These are phyloP conservation scores for Ormyrus pomaceus DNA, from an alignment of 2,888 invertebrate species.

Conservation along the genomic window DNA sequence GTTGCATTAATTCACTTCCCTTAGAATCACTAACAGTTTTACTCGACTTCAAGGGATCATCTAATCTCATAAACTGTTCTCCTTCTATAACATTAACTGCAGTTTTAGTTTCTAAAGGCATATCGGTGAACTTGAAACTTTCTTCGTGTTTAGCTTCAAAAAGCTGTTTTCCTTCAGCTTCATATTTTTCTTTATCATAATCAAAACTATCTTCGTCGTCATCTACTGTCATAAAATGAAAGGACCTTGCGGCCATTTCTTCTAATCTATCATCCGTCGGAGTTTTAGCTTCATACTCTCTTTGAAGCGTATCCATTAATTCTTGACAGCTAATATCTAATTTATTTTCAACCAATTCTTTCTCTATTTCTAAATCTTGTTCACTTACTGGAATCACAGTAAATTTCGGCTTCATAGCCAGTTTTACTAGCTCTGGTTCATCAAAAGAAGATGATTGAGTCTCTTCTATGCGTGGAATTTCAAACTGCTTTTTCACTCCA, in stretches of 20 bases:
- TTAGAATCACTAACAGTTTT: background rate
- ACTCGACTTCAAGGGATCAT: constrained; percentile 29
- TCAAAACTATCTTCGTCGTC: constrained; percentile 50
- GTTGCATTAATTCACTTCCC: constrained; percentile 30
- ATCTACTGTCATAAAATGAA: constrained; percentile 47
- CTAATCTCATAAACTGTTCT: constrained; percentile 46
- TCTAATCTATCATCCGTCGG: constrained; percentile 66
- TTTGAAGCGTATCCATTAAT: constrained; percentile 70
- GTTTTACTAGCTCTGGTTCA: constrained; percentile 21
- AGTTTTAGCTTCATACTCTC: constrained; percentile 71
- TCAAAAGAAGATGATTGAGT: constrained; percentile 30
- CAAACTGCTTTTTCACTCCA: constrained; percentile 11
- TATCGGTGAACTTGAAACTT: constrained; percentile 2
- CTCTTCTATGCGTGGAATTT: constrained; percentile 51
- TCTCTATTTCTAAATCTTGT: constrained; percentile 66
- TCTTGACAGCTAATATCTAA: constrained; percentile 72
- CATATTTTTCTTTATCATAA: constrained; percentile 54
- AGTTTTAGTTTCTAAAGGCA: constrained; percentile 54
- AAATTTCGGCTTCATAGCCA: constrained; percentile 62
- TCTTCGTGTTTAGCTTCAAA: background rate
- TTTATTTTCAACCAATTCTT: constrained; percentile 70
- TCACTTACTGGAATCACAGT: constrained; percentile 68
- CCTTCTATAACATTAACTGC: constrained; percentile 52
- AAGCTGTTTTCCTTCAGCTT: background rate
- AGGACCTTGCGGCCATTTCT: constrained; percentile 56